Evolutionary conservation across 2,113 vertebrate genomes (phyloP).

Genomic region (Mesoclemmys tuberculata): DNA sequence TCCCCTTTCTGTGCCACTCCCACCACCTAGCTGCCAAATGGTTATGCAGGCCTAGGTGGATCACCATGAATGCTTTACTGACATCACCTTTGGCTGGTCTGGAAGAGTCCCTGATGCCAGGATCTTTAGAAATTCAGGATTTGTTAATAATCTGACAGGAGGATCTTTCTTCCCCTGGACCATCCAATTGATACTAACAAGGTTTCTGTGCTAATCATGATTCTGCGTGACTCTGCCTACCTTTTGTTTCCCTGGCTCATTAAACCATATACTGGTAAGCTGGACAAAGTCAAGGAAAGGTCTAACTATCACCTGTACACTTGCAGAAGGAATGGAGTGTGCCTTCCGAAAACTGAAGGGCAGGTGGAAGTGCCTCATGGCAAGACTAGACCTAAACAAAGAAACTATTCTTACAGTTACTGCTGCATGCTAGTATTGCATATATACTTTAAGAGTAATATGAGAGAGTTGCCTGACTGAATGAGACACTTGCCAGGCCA

Average conservation of each 20-base stretch:
- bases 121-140: not conserved
- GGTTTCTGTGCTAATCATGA: not conserved
- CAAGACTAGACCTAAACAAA: not conserved
- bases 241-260: not conserved
- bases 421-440: not conserved
- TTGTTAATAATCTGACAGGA: not conserved
- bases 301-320: not conserved
- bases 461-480: not conserved
- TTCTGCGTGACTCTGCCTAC: not conserved
- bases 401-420: not conserved
- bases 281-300: not conserved
- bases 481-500: not conserved
- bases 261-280: not conserved
- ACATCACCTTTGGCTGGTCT: not conserved
- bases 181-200: not conserved
- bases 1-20: not conserved
- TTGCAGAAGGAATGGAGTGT: not conserved
- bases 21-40: not conserved
- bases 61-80: not conserved
- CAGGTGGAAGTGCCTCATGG: not conserved
- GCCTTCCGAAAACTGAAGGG: not conserved
- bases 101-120: not conserved
- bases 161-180: not conserved
- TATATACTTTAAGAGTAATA: not conserved
- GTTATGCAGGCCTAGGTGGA: not conserved